Evolutionary conservation across 2,888 invertebrate genomes (phyloP).

Genomic region (Bombylius major): DNA sequence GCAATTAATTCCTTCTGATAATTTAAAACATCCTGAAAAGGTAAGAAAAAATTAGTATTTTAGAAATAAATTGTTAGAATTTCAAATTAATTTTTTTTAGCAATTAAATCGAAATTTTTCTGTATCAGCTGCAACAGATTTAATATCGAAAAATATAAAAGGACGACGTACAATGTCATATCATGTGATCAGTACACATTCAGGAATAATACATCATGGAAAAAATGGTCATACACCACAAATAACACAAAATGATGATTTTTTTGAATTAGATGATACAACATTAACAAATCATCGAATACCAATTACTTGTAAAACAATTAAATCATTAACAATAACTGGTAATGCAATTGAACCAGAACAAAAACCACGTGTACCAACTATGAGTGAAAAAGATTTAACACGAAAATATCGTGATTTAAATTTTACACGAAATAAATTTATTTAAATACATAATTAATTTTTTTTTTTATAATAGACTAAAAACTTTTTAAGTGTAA

Average conservation of each 20-base stretch:
- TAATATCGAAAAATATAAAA: constrained; percentile 11
- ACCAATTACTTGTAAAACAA: background rate
- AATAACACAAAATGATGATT: too few species aligned
- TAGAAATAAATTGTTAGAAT: too few species aligned
- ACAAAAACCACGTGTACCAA: constrained; percentile 43
- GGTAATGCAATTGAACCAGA: constrained; percentile 46
- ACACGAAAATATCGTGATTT: constrained; percentile 26
- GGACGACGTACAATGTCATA: constrained; percentile 17
- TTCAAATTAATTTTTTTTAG: too few species aligned
- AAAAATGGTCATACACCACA: background rate
- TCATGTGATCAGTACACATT: constrained; percentile 13
- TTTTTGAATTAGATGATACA: too few species aligned
- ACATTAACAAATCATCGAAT: background rate
- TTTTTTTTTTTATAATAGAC: too few species aligned
- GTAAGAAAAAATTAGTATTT: too few species aligned
- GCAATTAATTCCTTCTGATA: too few species aligned
- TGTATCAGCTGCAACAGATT: too few species aligned
- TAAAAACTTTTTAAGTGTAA: too few species aligned
- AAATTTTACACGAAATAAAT: constrained; percentile 4
- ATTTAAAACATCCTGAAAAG: too few species aligned
- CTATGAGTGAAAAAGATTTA: constrained; percentile 45
- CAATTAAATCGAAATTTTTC: too few species aligned
- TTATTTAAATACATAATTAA: too few species aligned
- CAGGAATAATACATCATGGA: background rate
- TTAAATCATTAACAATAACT: constrained; percentile 34